Conservation (phyloP, 2,888 invertebrate genomes). For the Carabus problematicus region DNA sequence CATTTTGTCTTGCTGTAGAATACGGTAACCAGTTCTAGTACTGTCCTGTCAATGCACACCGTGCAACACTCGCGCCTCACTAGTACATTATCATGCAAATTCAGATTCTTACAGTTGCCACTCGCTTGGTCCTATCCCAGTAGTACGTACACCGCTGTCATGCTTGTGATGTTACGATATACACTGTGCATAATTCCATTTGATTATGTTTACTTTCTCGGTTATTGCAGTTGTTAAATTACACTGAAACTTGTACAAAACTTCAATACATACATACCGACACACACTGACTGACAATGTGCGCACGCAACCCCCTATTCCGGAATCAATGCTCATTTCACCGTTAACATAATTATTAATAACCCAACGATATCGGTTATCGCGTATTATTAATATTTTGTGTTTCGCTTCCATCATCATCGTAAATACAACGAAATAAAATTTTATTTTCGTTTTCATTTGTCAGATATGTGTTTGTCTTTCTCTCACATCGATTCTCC, state of each 20-base stretch:
- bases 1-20: background rate
- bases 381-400: constrained; percentile 41
- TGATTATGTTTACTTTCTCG: constrained; percentile 40
- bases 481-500: constrained; percentile 3
- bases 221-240: constrained; percentile 44
- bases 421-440: constrained; percentile 41
- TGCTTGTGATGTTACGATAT: constrained; percentile 31
- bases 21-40: background rate
- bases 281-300: background rate
- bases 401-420: constrained; percentile 30
- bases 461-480: constrained; percentile 18
- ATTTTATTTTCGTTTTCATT: constrained; percentile 42
- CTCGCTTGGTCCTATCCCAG: constrained; percentile 49
- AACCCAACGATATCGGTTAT: constrained; percentile 29
- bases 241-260: constrained; percentile 37
- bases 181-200: constrained; percentile 41
- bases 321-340: background rate
- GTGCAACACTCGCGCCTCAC: constrained; percentile 54
- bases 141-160: constrained; percentile 2
- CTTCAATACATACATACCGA: constrained; percentile 22
- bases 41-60: constrained; percentile 39
- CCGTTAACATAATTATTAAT: constrained; percentile 31
- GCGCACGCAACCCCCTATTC: no score
- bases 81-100: constrained; percentile 59
- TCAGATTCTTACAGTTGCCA: constrained; percentile 58